These are phyloP conservation scores for Clistopyga incitator DNA, from an alignment of 2,888 invertebrate species.

Conservation along the genomic window DNA sequence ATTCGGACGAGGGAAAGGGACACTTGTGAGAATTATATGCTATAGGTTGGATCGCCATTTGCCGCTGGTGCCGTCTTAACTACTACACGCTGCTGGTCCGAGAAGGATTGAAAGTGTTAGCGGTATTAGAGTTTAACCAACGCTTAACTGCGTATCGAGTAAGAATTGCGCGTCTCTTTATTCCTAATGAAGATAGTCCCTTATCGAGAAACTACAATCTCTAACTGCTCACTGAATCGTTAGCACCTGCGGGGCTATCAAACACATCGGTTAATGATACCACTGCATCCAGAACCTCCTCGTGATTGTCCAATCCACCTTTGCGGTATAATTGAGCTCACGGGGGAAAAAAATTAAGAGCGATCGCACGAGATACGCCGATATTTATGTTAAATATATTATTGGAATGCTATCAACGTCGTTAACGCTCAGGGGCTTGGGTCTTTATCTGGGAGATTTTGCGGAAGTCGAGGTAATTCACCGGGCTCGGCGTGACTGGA, in stretches of 20 bases:
- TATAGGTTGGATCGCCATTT: background rate
- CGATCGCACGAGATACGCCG: constrained; percentile 3
- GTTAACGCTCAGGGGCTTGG: background rate
- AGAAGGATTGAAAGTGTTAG: constrained; percentile 46
- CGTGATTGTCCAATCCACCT: constrained; percentile 28
- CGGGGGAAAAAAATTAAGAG: constrained; percentile 10
- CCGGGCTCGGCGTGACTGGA: constrained; percentile 8
- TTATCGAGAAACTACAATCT: constrained; percentile 57
- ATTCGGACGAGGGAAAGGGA: constrained; percentile 52
- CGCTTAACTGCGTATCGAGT: constrained; percentile 55
- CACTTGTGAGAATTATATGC: constrained; percentile 45
- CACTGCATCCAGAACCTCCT: background rate
- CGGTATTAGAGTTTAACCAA: constrained; percentile 50
- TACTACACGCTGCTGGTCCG: background rate
- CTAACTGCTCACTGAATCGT: constrained; percentile 40
- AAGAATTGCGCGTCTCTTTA: constrained; percentile 49
- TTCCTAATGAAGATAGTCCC: constrained; percentile 64
- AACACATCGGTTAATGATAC: constrained; percentile 17
- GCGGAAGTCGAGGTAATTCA: constrained; percentile 13
- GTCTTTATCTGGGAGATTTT: constrained; percentile 13
- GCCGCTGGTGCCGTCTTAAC: background rate
- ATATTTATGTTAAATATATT: background rate
- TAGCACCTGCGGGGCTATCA: constrained; percentile 38
- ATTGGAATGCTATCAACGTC: constrained; percentile 1
- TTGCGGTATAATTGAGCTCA: constrained; percentile 3